Base-by-base conservation (phyloP, 2,888 invertebrate species). In the Fabriciana adippe region DNA sequence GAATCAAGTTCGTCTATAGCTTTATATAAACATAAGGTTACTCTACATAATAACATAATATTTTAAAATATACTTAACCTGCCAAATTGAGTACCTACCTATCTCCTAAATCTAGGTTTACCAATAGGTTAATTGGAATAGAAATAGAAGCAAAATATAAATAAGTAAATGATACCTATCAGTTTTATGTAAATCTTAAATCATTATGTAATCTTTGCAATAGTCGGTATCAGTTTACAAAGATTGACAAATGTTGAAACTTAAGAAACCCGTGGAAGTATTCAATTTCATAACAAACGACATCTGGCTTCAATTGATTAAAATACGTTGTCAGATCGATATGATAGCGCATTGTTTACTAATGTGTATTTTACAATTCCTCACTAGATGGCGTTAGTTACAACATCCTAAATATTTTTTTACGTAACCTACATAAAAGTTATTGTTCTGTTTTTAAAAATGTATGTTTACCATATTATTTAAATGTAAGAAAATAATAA, bases 341-440 rank as follows among this genome's bases (percentile, higher is more conserved):
- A 6, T 6, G 26, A n/a, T 31, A 14, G 53, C 3, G 15, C 45
- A 18, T 47, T 45, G 14, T 51, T 35, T 59, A 48, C 26, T 13
- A 15, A 2, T 26, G 26, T 6, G 3, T 41, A 51, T 65, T 47
- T 53, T 3, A 21, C 16, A 2, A 53, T n/a, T 15, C 31, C 18
- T 50, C 13, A 61, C 61, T 70, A 72, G 72, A 68, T 72, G 72
- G 72, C 72, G 68, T 6, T 54, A 59, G 18, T 48, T n/a, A 15
- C 18, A 45, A 2, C 14, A 15, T 3, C 31, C 18, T 14, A 48
- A n/a, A 62, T n/a, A 35, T 21, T 50, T 56, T 21, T n/a, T 18
- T 15, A 6, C 11, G 35, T 41, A 41, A 41, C 35, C 35, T 41
- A 8, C 35, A 35, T 35, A 41, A 8, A 41, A 41, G 35, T 11